A percentile compares a stretch with the other conserved stretches of the same genome.
These are phyloP conservation scores for Lipophrys pholis DNA, from an alignment of 2,113 vertebrate species.

Conservation along the genomic window DNA sequence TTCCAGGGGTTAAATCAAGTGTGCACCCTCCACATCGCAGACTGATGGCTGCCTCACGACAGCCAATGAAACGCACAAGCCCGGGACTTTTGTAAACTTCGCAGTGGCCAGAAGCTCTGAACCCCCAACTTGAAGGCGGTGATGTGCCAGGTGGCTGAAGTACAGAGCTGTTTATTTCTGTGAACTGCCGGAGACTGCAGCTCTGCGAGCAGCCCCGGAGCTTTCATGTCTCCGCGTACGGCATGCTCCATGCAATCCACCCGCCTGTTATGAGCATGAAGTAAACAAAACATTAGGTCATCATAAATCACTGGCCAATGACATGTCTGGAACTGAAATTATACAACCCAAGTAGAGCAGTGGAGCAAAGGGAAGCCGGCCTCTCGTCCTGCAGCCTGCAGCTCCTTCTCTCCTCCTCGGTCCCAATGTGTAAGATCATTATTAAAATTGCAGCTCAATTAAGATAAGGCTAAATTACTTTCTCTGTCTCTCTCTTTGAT, in stretches of 20 bases:
- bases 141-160: slow-evolving; percentile 69
- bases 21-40: slow-evolving; percentile 45
- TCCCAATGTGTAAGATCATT: slow-evolving; percentile 87
- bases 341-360: slow-evolving; percentile 46
- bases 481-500: slow-evolving; percentile 84
- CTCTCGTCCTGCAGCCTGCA: slow-evolving; percentile 56
- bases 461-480: slow-evolving; percentile 87
- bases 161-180: slow-evolving; percentile 70
- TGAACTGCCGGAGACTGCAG: slow-evolving; percentile 57
- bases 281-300: slow-evolving; percentile 84
- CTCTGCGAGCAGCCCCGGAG: slow-evolving; percentile 38
- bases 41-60: slow-evolving; percentile 54
- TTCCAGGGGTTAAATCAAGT: slow-evolving; percentile 58
- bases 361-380: slow-evolving; percentile 42
- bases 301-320: slow-evolving; percentile 79
- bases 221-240: slow-evolving; percentile 79
- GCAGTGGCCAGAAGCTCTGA: slow-evolving; percentile 30
- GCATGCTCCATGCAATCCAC: slow-evolving; percentile 64
- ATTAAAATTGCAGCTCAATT: slow-evolving; percentile 86
- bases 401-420: slow-evolving; percentile 69
- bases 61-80: slow-evolving; percentile 40
- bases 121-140: slow-evolving; percentile 31
- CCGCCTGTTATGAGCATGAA: slow-evolving; percentile 76
- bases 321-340: slow-evolving; percentile 67
- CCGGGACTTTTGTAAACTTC: slow-evolving; percentile 48